phyloP scores from a whole-genome alignment of 2,888 invertebrate species.

The Leptogaster cylindrica region DNA sequence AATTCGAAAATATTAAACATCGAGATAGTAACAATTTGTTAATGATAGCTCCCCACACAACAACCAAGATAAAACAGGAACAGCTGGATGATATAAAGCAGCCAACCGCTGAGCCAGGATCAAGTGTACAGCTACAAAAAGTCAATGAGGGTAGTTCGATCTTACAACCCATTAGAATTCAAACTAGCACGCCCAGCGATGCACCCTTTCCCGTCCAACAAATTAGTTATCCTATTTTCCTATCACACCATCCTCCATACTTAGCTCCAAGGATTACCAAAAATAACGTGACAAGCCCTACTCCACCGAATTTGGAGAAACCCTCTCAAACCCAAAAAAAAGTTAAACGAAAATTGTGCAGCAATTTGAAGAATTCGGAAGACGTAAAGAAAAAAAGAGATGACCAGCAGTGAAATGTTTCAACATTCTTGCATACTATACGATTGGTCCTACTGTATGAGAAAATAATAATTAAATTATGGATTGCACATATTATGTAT shows the following conservation, averaged over 20 bases:
- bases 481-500: no score
- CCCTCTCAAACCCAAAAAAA: not conserved
- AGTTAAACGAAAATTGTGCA: conserved; percentile 11
- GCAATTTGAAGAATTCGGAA: conserved; percentile 9
- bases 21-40: conserved; percentile 1
- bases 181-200: not conserved
- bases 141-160: not conserved
- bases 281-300: not conserved
- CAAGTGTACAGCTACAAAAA: not conserved
- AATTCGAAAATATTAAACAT: conserved; percentile 22
- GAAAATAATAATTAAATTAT: no score
- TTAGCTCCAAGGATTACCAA: not conserved
- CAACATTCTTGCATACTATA: no score
- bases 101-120: not conserved
- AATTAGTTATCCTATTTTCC: conserved; percentile 6
- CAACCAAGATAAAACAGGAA: conserved; percentile 23
- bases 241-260: not conserved
- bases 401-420: not conserved
- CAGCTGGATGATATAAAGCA: conserved; percentile 8
- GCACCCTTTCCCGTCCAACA: not conserved
- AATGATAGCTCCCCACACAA: conserved; percentile 16
- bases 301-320: conserved; percentile 3
- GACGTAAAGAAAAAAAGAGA: conserved; percentile 12
- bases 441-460: no score
- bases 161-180: conserved; percentile 20